Evolutionary conservation across 2,888 invertebrate genomes (phyloP), one percentile per base, ranked within the genome.

Genomic region (Oscheius myriophilus): DNA sequence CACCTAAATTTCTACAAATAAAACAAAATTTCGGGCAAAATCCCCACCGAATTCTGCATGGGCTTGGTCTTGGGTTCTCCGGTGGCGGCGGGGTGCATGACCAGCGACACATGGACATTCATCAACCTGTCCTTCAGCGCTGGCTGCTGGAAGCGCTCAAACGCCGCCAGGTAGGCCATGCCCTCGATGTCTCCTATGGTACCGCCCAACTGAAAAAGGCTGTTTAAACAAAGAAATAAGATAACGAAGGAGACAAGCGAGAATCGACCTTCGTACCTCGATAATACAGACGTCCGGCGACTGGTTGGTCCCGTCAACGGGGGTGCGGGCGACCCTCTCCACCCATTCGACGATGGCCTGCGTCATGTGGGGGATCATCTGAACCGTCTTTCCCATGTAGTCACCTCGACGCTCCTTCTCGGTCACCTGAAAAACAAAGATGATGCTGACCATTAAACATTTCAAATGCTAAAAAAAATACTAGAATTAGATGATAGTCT

Each of bases 171-270:
- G 88, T 97, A 98, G 0, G 96, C 94, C 96, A 97, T 97, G 73
- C 96, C 95, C 89, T 98, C 98, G 79, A 98, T 98, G 87, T 99
- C 98, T 65, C 98, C 98, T 77, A 98, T 94, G 0, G 97, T 98
- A 11, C 98, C 98, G 54, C 98, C 98, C 51, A 98, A 90, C 89
- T 97, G 93, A 62, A 95, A 91, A 64, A 43, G 45, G 3, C 4
- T 3, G 33, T 6, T 33, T 33, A 33, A 9, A 33, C 3, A 6
- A 33, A 33, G 9, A 33, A 33, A 33, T 33, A 33, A 6, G 33
- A 33, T 6, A 33, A 33, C 9, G 9, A 33, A 33, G 33, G 3
- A 33, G 33, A 33, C 4, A 33, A 33, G 4, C 9, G 33, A 33
- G 33, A 6, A 6, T 9, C 3, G 33, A 33, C 33, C 33, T 33